phyloP scores from a whole-genome alignment of 2,888 invertebrate genomes.

The Synanthedon andrenaeformis region DNA sequence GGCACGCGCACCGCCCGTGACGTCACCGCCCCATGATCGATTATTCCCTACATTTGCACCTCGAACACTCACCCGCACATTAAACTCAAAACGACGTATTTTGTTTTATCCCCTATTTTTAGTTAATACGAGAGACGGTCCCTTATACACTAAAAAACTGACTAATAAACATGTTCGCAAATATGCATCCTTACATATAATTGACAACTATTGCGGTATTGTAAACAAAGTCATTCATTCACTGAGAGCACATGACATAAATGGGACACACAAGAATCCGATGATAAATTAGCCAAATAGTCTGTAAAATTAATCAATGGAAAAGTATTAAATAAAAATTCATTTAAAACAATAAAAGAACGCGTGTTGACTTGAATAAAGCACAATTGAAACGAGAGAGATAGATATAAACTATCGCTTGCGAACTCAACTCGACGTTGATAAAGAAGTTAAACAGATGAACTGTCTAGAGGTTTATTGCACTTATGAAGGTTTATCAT shows the following conservation, averaged over 20 bases:
- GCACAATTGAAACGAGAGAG: neutral
- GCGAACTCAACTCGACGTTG: constrained; percentile 13
- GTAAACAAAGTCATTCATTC: neutral
- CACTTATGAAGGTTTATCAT: constrained; percentile 5
- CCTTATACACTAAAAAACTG: no score
- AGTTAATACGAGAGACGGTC: neutral
- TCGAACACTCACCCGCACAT: constrained; percentile 51
- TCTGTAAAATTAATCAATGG: no score
- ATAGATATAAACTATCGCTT: neutral
- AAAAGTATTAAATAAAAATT: no score
- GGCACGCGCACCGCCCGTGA: constrained; percentile 34
- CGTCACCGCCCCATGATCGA: constrained; percentile 48
- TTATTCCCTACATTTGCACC: constrained; percentile 22
- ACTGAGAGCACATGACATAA: neutral
- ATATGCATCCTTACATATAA: no score
- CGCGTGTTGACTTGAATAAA: no score
- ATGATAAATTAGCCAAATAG: neutral
- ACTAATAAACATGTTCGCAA: no score
- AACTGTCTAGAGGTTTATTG: constrained; percentile 12
- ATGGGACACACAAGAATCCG: constrained; percentile 5
- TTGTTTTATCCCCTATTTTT: constrained; percentile 20
- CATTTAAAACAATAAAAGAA: no score
- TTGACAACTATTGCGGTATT: neutral
- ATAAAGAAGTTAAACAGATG: constrained; percentile 16
- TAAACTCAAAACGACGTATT: constrained; percentile 47